A percentile compares a stretch with the other conserved stretches of the same genome.
These are phyloP conservation scores for Brachyalestes nurse DNA, from an alignment of 2,797 vertebrate species.

Conservation along the genomic window DNA sequence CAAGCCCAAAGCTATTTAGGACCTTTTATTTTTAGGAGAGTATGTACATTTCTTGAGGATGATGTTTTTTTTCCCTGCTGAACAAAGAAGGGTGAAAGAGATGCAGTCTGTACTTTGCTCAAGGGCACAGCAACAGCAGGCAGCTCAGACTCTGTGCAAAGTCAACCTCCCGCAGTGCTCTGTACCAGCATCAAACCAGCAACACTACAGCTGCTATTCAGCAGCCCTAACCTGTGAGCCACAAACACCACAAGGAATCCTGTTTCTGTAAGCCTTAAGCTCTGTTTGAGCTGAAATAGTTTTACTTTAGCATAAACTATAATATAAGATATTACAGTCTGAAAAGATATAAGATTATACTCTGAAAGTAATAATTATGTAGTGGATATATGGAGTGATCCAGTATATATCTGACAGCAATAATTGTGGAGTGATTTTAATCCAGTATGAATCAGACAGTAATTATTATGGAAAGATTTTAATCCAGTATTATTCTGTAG, in stretches of 20 bases:
- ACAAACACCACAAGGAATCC: background rate
- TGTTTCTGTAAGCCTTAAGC: background rate
- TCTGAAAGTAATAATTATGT: too few relatives aligned
- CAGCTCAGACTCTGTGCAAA: background rate
- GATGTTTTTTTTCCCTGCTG: background rate
- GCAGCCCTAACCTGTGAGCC: background rate
- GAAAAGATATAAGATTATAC: too few relatives aligned
- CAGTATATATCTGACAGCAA: too few relatives aligned
- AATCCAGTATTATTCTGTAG: too few relatives aligned
- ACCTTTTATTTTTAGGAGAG: background rate
- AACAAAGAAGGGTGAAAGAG: conserved; percentile 8
- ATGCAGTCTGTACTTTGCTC: conserved; percentile 12
- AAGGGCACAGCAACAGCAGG: background rate
- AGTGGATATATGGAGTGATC: too few relatives aligned
- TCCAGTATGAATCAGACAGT: too few relatives aligned
- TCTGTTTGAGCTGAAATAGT: background rate
- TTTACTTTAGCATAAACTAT: background rate
- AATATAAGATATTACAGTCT: background rate
- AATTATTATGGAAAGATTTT: too few relatives aligned
- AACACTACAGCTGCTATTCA: background rate
- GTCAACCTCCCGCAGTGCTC: background rate
- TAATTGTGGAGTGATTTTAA: too few relatives aligned
- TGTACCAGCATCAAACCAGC: conserved; percentile 3
- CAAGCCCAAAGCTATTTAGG: background rate
- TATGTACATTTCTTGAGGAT: background rate